Evolutionary conservation across 1,140 invertebrate genomes (phyloP).

Genomic region (Rhopalosiphum padi): DNA sequence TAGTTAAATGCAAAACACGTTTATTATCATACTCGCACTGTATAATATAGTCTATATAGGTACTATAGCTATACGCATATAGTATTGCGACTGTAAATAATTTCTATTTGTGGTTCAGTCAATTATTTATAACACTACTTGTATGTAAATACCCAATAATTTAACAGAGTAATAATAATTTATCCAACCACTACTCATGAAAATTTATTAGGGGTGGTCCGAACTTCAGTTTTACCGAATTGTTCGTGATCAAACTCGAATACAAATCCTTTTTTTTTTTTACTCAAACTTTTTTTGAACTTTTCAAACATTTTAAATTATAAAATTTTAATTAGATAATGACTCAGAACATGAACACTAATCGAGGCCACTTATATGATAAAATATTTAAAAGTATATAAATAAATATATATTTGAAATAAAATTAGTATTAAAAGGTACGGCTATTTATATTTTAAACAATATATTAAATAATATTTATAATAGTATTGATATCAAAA

Average conservation of each 20-base stretch:
- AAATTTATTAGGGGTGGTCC: neutral
- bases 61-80: neutral
- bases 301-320: neutral
- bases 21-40: neutral
- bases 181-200: neutral
- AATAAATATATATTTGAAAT: neutral
- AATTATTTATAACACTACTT: neutral
- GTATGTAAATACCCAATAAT: neutral
- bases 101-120: neutral
- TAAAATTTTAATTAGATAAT: neutral
- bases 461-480: no score
- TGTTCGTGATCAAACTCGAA: neutral
- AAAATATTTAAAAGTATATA: no score
- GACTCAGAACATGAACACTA: no score
- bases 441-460: no score
- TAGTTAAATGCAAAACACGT: neutral
- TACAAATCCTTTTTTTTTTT: neutral
- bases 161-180: neutral
- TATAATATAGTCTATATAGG: neutral
- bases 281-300: neutral
- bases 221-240: neutral
- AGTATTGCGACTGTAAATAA: neutral
- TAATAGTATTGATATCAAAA: no score
- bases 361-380: neutral
- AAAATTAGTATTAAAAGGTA: neutral